These are phyloP conservation scores for Vulpes ferrilata DNA, from an alignment of 2,113 vertebrate species.

Conservation along the genomic window DNA sequence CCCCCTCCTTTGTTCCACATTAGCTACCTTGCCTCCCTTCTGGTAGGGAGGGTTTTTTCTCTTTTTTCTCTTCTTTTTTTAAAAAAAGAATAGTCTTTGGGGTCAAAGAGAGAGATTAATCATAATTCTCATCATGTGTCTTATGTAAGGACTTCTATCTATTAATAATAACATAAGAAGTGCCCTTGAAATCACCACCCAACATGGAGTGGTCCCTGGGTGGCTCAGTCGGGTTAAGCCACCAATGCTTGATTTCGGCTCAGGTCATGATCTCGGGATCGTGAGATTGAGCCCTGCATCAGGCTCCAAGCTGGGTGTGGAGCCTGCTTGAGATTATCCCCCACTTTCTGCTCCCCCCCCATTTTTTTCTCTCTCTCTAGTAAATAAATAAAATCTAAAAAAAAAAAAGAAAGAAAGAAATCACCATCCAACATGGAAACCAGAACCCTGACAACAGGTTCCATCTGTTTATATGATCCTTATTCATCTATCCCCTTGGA, in stretches of 20 bases:
- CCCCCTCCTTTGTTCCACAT: background rate
- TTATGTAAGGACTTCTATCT: background rate
- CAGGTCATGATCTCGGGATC: background rate
- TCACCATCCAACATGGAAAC: background rate
- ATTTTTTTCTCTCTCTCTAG: background rate
- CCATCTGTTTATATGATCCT: background rate
- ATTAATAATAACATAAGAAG: background rate
- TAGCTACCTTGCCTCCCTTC: background rate
- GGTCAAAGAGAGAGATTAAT: background rate
- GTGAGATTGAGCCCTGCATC: background rate
- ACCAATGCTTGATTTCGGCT: background rate
- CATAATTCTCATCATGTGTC: background rate
- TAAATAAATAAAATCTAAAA: background rate
- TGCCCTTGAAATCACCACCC: background rate
- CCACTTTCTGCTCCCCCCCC: background rate
- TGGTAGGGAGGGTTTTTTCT: background rate
- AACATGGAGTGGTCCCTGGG: background rate
- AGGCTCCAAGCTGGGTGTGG: background rate
- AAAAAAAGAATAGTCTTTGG: background rate
- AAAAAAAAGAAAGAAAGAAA: background rate
- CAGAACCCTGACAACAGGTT: background rate
- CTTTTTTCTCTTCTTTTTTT: background rate
- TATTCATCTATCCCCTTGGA: background rate
- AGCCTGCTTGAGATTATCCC: background rate
- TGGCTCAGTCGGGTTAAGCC: background rate